phyloP scores from a whole-genome alignment of 2,888 invertebrate genomes.

The Pollenia angustigena region DNA sequence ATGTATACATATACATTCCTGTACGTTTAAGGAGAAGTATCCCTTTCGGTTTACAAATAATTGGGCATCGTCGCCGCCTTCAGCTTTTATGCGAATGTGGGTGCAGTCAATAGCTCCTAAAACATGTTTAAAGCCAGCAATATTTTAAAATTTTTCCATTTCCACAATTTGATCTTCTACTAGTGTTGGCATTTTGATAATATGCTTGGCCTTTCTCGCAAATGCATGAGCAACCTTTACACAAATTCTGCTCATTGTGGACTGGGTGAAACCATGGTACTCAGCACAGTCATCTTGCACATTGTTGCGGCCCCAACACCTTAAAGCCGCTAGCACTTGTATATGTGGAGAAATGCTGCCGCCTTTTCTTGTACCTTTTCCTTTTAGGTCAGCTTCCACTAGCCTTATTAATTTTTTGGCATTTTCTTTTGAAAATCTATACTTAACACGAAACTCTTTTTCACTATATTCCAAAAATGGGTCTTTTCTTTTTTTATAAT shows the following conservation, averaged over 20 bases:
- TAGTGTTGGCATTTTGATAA: constrained; percentile 17
- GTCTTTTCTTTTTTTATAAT: no score
- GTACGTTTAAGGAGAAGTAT: constrained; percentile 20
- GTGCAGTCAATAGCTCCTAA: constrained; percentile 58
- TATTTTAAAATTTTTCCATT: constrained; percentile 26
- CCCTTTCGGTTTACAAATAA: constrained; percentile 29
- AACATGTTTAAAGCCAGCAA: constrained; percentile 47
- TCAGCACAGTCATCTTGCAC: constrained; percentile 31
- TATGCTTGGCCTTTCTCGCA: constrained; percentile 2
- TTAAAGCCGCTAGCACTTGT: background rate
- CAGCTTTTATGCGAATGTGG: constrained; percentile 50
- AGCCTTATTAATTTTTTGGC: no score
- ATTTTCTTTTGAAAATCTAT: no score
- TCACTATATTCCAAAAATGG: no score
- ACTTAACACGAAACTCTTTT: no score
- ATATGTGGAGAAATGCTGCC: no score
- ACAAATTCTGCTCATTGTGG: constrained; percentile 22
- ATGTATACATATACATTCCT: background rate
- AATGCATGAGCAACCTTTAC: constrained; percentile 9
- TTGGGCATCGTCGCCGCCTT: constrained; percentile 38
- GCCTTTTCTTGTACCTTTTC: no score
- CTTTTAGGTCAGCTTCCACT: no score
- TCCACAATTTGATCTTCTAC: background rate
- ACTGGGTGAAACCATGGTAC: constrained; percentile 20
- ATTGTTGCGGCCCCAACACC: constrained; percentile 22